Percentiles rank a stretch among this genome's conserved stretches.
phyloP scores from a whole-genome alignment of 2,797 vertebrate genomes.

The Vireo griseus region DNA sequence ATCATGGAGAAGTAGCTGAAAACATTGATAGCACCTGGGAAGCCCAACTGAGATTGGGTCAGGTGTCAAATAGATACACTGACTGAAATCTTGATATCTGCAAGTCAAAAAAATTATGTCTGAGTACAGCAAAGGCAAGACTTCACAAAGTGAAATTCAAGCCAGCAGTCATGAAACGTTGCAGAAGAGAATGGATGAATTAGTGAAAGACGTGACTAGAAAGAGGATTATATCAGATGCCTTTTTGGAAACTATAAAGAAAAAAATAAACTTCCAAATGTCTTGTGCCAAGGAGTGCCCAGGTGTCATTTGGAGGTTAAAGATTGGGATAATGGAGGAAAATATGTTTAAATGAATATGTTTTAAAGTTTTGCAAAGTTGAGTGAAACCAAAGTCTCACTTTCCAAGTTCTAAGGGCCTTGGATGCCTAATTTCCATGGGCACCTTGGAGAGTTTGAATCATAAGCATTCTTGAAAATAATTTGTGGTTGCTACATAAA shows the following conservation, averaged over 20 bases:
- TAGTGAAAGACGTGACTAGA: neutral
- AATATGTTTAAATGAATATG: accelerated
- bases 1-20: neutral
- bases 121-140: neutral
- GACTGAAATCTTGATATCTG: neutral
- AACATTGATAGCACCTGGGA: neutral
- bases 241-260: neutral
- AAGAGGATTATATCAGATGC: neutral
- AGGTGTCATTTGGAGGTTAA: neutral
- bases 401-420: neutral
- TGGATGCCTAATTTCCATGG: neutral
- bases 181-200: neutral
- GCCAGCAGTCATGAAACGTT: neutral
- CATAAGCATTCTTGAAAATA: neutral
- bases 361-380: neutral
- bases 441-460: neutral
- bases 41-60: neutral
- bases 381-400: neutral
- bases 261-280: neutral
- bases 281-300: neutral
- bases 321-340: neutral
- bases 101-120: neutral
- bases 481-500: neutral
- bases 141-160: neutral
- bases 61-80: neutral